Conservation (phyloP, 1,140 invertebrate species). For the Penaeus chinensis region DNA sequence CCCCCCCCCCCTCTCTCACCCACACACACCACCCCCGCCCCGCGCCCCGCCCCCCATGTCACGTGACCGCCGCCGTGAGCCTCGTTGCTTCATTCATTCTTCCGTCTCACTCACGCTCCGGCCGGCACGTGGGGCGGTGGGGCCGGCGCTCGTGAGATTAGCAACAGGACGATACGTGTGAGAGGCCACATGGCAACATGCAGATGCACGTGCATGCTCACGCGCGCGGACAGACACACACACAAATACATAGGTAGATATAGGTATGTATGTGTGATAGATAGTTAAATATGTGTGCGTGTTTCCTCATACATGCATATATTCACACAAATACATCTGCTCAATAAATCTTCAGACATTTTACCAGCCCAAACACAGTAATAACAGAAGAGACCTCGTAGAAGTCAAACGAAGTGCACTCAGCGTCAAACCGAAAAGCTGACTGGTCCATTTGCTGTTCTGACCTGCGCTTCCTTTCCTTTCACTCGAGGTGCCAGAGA, state of each 20-base stretch:
- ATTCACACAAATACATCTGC: neutral
- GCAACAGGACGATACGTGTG: neutral
- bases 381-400: too few relatives aligned
- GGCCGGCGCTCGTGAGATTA: neutral
- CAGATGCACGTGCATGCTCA: slow-evolving; percentile 35
- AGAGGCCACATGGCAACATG: neutral
- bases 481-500: too few relatives aligned
- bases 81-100: neutral
- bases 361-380: too few relatives aligned
- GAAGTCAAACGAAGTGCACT: too few relatives aligned
- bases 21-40: neutral
- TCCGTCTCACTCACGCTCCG: neutral
- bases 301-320: neutral
- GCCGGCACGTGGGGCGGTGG: too few relatives aligned
- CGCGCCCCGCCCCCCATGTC: neutral
- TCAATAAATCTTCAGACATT: neutral
- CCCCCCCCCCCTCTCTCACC: slow-evolving; percentile 1
- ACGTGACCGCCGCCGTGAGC: neutral
- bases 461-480: too few relatives aligned
- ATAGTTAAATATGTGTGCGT: neutral
- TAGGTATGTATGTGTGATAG: neutral
- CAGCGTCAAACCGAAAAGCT: too few relatives aligned
- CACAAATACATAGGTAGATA: neutral
- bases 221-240: slow-evolving; percentile 17
- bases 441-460: too few relatives aligned